These are phyloP conservation scores for Apistogramma diplotaenia DNA, from an alignment of 2,113 vertebrate species.

Conservation along the genomic window DNA sequence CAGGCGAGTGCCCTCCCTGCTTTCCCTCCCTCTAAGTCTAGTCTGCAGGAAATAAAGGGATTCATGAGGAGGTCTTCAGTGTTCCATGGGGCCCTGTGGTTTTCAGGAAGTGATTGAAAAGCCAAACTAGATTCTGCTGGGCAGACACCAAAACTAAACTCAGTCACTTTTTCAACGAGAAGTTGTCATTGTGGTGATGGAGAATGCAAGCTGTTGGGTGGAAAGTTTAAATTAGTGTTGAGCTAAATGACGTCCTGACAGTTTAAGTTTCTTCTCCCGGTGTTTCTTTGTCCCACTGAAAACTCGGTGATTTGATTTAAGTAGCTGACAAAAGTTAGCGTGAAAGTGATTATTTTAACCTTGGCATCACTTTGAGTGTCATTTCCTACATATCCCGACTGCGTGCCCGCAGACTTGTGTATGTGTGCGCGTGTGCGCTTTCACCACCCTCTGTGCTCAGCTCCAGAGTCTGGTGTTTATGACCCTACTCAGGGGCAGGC, in stretches of 20 bases:
- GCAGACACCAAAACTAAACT: constrained; percentile 40
- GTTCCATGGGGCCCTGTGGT: constrained; percentile 58
- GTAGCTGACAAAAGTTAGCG: neutral
- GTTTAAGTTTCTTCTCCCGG: neutral
- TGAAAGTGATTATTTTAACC: neutral
- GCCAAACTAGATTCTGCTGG: constrained; percentile 25
- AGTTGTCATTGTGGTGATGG: constrained; percentile 41
- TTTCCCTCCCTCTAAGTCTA: constrained; percentile 43
- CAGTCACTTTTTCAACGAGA: constrained; percentile 4
- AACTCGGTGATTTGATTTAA: neutral
- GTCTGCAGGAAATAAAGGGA: constrained; percentile 72
- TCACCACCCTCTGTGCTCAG: constrained; percentile 13
- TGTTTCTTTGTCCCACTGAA: neutral
- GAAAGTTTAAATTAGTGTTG: neutral
- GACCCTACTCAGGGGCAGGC: constrained; percentile 25
- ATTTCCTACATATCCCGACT: neutral
- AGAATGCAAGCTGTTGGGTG: constrained; percentile 13
- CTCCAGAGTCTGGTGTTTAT: constrained; percentile 42
- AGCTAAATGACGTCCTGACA: neutral
- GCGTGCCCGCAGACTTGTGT: neutral
- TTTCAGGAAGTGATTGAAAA: constrained; percentile 63
- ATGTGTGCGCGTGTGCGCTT: neutral
- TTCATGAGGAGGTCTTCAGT: constrained; percentile 45
- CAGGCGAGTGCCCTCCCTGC: constrained; percentile 34
- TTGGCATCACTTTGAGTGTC: neutral